phyloP scores from a whole-genome alignment of 2,113 vertebrate genomes.

The Pterocles burchelli region DNA sequence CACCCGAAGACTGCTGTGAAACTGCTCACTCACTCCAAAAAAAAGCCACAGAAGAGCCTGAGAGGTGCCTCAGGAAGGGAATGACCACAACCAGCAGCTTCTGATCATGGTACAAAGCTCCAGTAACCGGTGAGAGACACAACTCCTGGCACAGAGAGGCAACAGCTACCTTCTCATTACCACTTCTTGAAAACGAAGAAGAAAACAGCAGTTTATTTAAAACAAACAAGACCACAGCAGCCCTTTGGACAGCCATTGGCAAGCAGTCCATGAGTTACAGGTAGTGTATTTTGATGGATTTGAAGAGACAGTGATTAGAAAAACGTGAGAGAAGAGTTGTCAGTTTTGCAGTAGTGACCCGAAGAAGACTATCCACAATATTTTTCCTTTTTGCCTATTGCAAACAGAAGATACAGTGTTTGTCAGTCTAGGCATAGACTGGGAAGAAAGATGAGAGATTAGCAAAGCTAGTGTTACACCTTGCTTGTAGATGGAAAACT shows the following conservation, averaged over 20 bases:
- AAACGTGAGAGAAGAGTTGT: not conserved
- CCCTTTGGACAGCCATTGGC: not conserved
- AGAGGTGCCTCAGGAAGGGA: not conserved
- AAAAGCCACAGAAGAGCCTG: not conserved
- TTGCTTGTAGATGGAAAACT: not conserved
- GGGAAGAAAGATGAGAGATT: not conserved
- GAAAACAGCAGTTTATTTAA: not conserved
- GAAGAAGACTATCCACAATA: not conserved
- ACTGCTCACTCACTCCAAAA: not conserved
- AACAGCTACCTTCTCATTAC: not conserved
- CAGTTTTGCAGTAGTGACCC: not conserved
- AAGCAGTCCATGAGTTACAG: not conserved
- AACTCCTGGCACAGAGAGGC: not conserved
- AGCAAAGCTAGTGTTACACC: not conserved
- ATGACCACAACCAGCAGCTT: not conserved
- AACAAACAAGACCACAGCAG: not conserved
- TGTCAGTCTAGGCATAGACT: not conserved
- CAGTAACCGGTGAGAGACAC: not conserved
- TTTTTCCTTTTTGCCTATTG: not conserved
- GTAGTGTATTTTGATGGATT: not conserved
- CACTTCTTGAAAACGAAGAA: not conserved
- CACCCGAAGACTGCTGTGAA: slow-evolving; percentile 35
- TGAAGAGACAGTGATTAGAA: not conserved
- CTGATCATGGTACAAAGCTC: accelerated
- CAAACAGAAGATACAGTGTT: not conserved